Base-by-base conservation (phyloP, 2,888 invertebrate species). In the Ferrisia virgata region DNA sequence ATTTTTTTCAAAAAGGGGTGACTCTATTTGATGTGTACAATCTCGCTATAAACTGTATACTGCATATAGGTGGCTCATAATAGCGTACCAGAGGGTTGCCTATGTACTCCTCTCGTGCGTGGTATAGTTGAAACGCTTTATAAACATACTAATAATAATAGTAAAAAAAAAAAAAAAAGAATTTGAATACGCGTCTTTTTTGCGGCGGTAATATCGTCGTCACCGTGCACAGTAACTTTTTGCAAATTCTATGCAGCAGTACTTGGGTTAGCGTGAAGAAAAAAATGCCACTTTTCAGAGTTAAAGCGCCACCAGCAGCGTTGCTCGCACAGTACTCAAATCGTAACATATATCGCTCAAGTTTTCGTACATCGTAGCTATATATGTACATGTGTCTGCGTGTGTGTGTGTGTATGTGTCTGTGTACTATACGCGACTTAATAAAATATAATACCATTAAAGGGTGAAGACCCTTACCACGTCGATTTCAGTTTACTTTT, bases 1-100 rank as follows among this genome's bases (percentile, higher is more conserved):
- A n/a, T n/a, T n/a, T n/a, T 64, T 64, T 64, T 64, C 64, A 64
- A 64, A 64, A 64, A 64, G 64, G 64, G 64, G 64, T 64, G 64
- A 64, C 64, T 64, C 64, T 64, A 64, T 64, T 64, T 64, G 64
- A 64, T 64, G 64, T 64, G 28, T 64, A 64, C 58, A 25, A 9
- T 64, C 28, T 11, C 18, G 18, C 58, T 9, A 64, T 13, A 28
- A 6, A 28, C n/a, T n/a, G n/a, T n/a, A n/a, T n/a, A n/a, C n/a
- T n/a, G n/a, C n/a, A 28, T 64, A 64, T 64, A 64, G 64, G 64
- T 64, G 28, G 28, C 64, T 64, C 25, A 18, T 64, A 28, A n/a
- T n/a, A n/a, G n/a, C n/a, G n/a, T 28, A 64, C 53, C 28, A 64
- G 64, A 64, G 64, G 64, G 64, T 64, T 64, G 64, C 64, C 53